Base-by-base conservation (phyloP, 2,888 invertebrate genomes). In the Xanthorhoe spadicearia region DNA sequence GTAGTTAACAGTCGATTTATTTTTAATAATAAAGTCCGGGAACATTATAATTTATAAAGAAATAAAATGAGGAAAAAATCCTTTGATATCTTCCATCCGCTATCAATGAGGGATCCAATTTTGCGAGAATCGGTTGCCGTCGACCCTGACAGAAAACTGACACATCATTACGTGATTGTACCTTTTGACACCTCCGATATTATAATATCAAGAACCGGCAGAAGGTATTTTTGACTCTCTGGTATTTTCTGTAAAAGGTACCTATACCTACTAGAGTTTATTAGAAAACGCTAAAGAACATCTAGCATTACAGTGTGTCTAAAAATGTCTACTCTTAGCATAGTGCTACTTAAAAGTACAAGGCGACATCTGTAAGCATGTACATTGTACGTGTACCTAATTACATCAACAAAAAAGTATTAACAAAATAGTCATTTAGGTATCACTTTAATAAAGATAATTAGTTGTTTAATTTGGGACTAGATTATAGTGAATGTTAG, bases 81-180 rank as follows among this genome's bases (percentile, higher is more conserved):
- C 77, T 77, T 79, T 79, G 74, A 74, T 73, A 69, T 75, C 71
- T 75, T 71, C 60, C 76, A 74, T 77, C 73, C 76, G 81, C 84
- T 84, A 83, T 84, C 84, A 86, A 85, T 85, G 84, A 86, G 78
- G 80, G 81, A 85, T 86, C 86, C 86, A 88, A 89, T 87, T 87
- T 84, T 81, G 70, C 72, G 55, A 65, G 76, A 80, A 79, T 78
- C 79, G 77, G 77, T 77, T 78, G 73, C 72, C 74, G 73, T 64
- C 58, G 46, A 77, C 72, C 77, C 63, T 74, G 76, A 66, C 72
- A 72, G 80, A 82, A 82, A 83, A 85, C 88, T 88, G 89, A 89
- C 89, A 86, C 89, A 83, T 83, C 86, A 80, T 83, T 90, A 90
- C 88, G 89, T 89, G 89, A 85, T 85, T 81, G 75, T 75, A 85